Evolutionary conservation across 2,797 vertebrate species (phyloP), one percentile per base, ranked within the genome.

Genomic region (Ispidina lecontei): DNA sequence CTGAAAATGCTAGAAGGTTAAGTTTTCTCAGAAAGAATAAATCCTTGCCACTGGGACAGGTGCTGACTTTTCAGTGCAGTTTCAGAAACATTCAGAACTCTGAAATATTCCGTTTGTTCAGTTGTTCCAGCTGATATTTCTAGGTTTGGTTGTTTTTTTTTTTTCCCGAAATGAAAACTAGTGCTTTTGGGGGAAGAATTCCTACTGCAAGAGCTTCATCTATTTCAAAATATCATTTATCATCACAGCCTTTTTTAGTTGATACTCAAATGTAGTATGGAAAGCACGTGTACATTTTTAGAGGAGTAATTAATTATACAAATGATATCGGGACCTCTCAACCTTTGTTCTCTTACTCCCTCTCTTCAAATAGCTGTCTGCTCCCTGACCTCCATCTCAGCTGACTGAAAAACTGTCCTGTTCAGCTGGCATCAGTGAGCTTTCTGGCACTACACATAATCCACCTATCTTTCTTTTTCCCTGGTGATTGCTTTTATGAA

Each of bases 171-270:
- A 58, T 19, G 31, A 64, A 9, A 63, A 44, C 7, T n/a, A 67
- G 6, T 39, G 2, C 1, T 26, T 56, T 39, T 17, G 2, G 3
- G 18, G 19, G 2, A 6, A 47, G 68, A 79, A 33, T 3, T 55
- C 22, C 37, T 63, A 26, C 29, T 62, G n/a, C 6, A 43, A 11
- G 54, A 43, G 5, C n/a, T 46, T 74, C 7, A 13, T 41, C 79
- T 54, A 23, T 82, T 77, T 46, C 3, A 84, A 81, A 85, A 37
- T 65, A 33, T 10, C 26, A 17, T 43, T 81, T 44, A 23, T 31
- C 26, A 44, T 65, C 26, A 65, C n/a, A 55, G 3, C 0, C 6
- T 59, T 64, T 75, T 80, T 74, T 82, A 2, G 14, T 56, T 33
- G 44, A 20, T 49, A 29, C 16, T 56, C 29, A 72, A 90, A 69